Percentiles rank a stretch among this genome's conserved stretches.
Conservation (phyloP, 2,113 vertebrate species). For the Phodopus roborovskii region DNA sequence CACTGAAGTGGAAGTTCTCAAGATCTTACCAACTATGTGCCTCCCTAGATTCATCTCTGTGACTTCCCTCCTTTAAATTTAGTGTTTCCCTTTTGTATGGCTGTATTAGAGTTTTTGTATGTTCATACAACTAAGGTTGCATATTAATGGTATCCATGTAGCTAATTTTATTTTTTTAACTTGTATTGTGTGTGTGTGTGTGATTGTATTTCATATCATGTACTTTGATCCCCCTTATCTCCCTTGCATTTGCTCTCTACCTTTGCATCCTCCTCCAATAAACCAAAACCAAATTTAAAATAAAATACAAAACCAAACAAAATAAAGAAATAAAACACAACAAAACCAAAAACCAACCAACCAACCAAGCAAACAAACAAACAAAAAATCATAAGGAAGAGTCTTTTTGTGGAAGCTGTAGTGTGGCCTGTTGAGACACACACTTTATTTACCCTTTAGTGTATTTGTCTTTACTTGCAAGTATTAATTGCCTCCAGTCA, state of each 20-base stretch:
- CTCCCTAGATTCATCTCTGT: neutral
- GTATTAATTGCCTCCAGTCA: neutral
- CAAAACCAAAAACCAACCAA: neutral
- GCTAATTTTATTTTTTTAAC: neutral
- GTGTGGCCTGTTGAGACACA: neutral
- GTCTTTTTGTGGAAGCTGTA: neutral
- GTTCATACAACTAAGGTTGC: neutral
- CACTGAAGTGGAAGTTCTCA: neutral
- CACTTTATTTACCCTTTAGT: neutral
- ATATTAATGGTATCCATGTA: neutral
- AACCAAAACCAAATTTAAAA: neutral
- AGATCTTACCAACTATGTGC: neutral
- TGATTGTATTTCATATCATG: neutral
- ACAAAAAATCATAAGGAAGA: no score
- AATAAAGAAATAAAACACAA: neutral
- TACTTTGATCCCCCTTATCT: neutral
- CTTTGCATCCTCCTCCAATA: neutral
- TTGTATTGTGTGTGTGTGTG: neutral
- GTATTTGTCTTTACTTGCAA: neutral
- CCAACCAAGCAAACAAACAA: neutral
- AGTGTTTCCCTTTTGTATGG: neutral
- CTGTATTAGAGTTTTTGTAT: neutral
- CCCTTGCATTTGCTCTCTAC: neutral
- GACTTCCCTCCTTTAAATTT: slow-evolving; percentile 14
- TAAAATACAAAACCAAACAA: neutral